Percentiles rank a stretch among this genome's conserved stretches.
Conservation (phyloP, 2,888 invertebrate genomes). For the Schrankia costaestrigalis region DNA sequence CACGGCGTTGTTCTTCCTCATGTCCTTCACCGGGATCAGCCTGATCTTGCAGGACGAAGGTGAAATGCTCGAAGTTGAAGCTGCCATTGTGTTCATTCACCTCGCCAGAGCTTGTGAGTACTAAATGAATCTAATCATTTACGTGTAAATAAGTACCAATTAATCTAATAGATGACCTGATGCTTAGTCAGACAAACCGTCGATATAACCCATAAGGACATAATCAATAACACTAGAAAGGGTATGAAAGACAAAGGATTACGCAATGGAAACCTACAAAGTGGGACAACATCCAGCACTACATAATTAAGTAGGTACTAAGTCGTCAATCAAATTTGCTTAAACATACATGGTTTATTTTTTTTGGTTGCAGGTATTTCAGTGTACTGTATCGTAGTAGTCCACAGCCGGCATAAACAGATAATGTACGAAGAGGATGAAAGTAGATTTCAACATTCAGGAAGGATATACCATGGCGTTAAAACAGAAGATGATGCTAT, state of each 20-base stretch:
- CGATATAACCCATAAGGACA: too few relatives aligned
- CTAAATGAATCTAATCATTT: neutral
- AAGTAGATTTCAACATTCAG: constrained; percentile 54
- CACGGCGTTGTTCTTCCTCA: constrained; percentile 63
- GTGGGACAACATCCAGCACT: too few relatives aligned
- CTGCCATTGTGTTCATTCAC: constrained; percentile 51
- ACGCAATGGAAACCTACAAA: too few relatives aligned
- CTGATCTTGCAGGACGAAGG: constrained; percentile 68
- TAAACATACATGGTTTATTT: neutral
- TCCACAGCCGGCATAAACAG: constrained; percentile 71
- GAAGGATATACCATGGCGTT: constrained; percentile 54
- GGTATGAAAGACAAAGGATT: too few relatives aligned
- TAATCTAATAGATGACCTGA: neutral
- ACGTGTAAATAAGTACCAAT: neutral
- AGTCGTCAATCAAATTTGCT: too few relatives aligned
- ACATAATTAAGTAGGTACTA: too few relatives aligned
- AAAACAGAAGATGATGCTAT: constrained; percentile 38
- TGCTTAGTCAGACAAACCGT: too few relatives aligned
- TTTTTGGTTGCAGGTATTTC: constrained; percentile 52
- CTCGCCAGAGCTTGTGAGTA: constrained; percentile 62
- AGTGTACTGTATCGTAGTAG: constrained; percentile 68
- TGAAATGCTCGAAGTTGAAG: constrained; percentile 53
- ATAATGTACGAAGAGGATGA: constrained; percentile 65
- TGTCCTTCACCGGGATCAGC: constrained; percentile 67
- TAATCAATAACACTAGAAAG: too few relatives aligned